Percentiles rank a stretch among this genome's conserved stretches.
Conservation (phyloP, 2,888 invertebrate genomes). For the Escarpia spicata region DNA sequence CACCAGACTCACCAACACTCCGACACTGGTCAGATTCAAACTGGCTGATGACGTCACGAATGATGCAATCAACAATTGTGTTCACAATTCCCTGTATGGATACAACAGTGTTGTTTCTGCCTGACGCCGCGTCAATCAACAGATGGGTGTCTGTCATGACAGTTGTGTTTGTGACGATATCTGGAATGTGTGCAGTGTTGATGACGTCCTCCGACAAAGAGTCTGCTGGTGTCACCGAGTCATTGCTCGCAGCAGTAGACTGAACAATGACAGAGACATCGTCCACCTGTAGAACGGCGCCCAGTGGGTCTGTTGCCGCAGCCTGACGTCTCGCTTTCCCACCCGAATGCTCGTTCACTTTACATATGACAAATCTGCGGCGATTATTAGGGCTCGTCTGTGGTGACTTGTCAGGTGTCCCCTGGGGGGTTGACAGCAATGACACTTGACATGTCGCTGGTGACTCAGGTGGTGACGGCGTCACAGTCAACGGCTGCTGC, state of each 20-base stretch:
- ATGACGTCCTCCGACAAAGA: background rate
- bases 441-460: background rate
- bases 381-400: background rate
- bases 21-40: background rate
- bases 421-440: background rate
- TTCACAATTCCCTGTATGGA: background rate
- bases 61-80: background rate
- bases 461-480: conserved; percentile 19
- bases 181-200: background rate
- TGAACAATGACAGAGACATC: background rate
- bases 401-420: background rate
- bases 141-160: background rate
- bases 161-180: background rate
- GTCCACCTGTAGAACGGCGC: background rate
- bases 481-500: conserved; percentile 22
- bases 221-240: background rate
- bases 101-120: background rate
- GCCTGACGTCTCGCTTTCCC: background rate
- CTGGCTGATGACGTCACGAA: background rate
- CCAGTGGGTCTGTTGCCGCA: background rate
- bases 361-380: background rate
- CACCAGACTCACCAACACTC: background rate
- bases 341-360: background rate
- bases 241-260: background rate
- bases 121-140: background rate